Base-by-base conservation (phyloP, 1,140 invertebrate species). In the Nebria ingens region DNA sequence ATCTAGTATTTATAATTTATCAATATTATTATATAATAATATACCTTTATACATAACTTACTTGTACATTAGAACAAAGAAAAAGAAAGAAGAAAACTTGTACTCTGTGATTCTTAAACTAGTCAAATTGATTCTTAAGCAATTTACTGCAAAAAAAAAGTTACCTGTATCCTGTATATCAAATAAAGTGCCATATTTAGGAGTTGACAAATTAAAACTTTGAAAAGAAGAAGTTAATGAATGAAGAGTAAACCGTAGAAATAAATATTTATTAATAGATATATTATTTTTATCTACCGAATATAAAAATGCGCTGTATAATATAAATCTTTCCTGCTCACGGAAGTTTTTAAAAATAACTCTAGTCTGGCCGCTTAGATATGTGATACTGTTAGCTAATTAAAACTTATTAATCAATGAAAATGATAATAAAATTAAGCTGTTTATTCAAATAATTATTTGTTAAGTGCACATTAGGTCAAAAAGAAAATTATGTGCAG, bases 321-420 rank as follows among this genome's bases (percentile, higher is more conserved):
- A 45, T 45, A 45, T 12, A 45, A 4, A 45, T 45, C 40, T 45
- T 45, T 45, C 40, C 40, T 45, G 40, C 40, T 45, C 40, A 45
- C 15, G 40, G 40, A 45, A 45, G 15, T 11, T 45, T 45, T 45
- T 55, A 51, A 51, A 56, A 38, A 17, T 55, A 56, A 45, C 54
- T 38, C 22, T 59, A 59, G 58, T 56, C 55, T 59, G 55, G 54
- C 58, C 55, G 58, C 58, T 59, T 59, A 56, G 21, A 59, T 53
- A 45, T 59, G 58, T 59, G 58, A 59, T 59, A 59, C 38, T 52
- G 15, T 34, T 53, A 53, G 52, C 52, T 53, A 53, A 15, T 21
- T 53, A 12, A 12, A 9, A 11, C 6, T 29, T 45, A 45, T 45
- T 45, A 45, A 45, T 45, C 40, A 45, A 45, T 45, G 17, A 45